Evolutionary conservation across 2,113 vertebrate genomes (phyloP).

Genomic region (Anser cygnoides): DNA sequence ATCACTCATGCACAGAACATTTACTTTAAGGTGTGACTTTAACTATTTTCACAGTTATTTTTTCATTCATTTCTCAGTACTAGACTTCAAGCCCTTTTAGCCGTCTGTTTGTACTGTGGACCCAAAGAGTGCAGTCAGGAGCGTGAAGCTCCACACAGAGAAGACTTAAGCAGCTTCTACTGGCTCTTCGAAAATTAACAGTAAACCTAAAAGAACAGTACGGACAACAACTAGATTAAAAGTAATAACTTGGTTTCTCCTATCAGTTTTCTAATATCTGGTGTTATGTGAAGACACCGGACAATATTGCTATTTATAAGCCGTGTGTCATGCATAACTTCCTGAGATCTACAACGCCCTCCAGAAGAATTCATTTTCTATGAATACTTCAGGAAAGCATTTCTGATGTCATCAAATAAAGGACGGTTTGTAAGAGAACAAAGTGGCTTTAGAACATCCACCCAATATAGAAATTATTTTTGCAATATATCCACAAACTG

Average conservation of each 20-base stretch:
- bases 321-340: background rate
- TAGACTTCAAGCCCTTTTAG: background rate
- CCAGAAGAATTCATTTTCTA: background rate
- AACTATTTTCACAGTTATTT: background rate
- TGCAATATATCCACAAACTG: background rate
- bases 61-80: background rate
- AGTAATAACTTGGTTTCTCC: constrained; percentile 9
- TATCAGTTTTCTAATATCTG: constrained; percentile 1
- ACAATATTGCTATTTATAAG: background rate
- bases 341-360: background rate
- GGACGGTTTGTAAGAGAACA: background rate
- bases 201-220: background rate
- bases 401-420: background rate
- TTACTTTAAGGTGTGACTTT: background rate
- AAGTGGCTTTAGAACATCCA: background rate
- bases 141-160: background rate
- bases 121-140: background rate
- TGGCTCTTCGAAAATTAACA: background rate
- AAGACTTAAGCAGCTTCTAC: background rate
- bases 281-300: background rate
- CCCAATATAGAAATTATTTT: background rate
- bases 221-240: background rate
- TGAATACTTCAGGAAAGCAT: background rate
- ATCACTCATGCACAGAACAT: background rate
- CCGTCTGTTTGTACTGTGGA: background rate